These are phyloP conservation scores for Labia minor DNA, from an alignment of 2,888 invertebrate genomes.

Conservation along the genomic window DNA sequence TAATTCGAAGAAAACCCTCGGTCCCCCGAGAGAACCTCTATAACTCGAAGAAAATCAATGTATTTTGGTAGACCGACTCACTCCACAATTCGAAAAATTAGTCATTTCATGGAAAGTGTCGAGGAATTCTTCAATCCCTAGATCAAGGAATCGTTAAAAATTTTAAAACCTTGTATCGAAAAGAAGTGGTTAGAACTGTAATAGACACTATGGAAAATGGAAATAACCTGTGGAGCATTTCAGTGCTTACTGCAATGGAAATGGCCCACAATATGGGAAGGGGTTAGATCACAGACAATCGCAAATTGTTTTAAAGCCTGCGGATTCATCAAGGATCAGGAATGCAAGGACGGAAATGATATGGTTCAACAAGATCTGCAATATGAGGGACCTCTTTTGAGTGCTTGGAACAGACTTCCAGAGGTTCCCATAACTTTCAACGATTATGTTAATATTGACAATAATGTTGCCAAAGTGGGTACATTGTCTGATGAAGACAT, in stretches of 20 bases:
- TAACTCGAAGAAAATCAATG: too few relatives aligned
- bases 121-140: constrained; percentile 23
- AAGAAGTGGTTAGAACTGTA: constrained; percentile 22
- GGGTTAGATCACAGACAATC: constrained; percentile 4
- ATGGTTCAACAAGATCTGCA: constrained; percentile 13
- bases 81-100: too few relatives aligned
- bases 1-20: too few relatives aligned
- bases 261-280: background rate
- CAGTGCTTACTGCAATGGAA: constrained; percentile 4
- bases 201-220: background rate
- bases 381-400: background rate
- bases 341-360: constrained; percentile 4
- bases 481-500: too few relatives aligned
- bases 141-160: constrained; percentile 26
- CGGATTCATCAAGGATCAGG: constrained; percentile 5
- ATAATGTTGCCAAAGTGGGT: background rate
- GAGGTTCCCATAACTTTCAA: constrained; percentile 5
- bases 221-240: background rate
- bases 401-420: constrained; percentile 13
- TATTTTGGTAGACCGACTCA: too few relatives aligned
- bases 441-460: constrained; percentile 13
- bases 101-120: too few relatives aligned
- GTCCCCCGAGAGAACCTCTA: too few relatives aligned
- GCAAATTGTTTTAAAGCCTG: background rate
- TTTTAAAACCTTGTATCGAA: constrained; percentile 24